Evolutionary conservation across 2,888 invertebrate species (phyloP).

Genomic region (Synanthedon vespiformis): DNA sequence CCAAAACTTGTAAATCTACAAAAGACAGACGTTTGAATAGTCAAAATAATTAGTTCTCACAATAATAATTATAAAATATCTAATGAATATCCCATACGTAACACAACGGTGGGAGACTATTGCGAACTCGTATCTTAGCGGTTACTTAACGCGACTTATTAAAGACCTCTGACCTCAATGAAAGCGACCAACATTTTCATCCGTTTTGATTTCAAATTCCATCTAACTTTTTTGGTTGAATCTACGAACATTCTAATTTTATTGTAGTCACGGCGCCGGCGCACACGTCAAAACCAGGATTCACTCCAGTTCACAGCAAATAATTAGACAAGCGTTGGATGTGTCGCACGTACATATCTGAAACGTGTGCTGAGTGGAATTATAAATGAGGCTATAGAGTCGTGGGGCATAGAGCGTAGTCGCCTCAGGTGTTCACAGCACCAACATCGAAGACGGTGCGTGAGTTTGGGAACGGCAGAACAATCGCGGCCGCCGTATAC

Average conservation of each 20-base stretch:
- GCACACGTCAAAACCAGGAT: slow-evolving; percentile 21
- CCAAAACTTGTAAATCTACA: no score
- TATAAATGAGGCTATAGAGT: slow-evolving; percentile 38
- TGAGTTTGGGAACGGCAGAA: slow-evolving; percentile 41
- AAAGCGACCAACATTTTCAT: slow-evolving; percentile 17
- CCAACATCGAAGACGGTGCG: slow-evolving; percentile 21
- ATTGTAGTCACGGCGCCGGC: neutral
- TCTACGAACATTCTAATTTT: neutral
- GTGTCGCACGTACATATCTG: slow-evolving; percentile 30
- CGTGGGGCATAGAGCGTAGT: slow-evolving; percentile 21
- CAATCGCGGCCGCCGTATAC: slow-evolving; percentile 54
- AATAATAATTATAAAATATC: no score
- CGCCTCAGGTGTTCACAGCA: slow-evolving; percentile 16
- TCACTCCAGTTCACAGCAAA: slow-evolving; percentile 17
- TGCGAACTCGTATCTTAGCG: no score
- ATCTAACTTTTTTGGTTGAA: neutral
- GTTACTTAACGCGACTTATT: no score
- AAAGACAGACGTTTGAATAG: no score
- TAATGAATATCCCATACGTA: no score
- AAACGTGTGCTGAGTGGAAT: slow-evolving; percentile 29
- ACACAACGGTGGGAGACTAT: no score
- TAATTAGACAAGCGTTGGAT: slow-evolving; percentile 23
- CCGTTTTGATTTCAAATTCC: slow-evolving; percentile 1
- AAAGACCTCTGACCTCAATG: slow-evolving; percentile 32
- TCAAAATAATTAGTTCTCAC: no score